Evolutionary conservation across 2,797 vertebrate genomes (phyloP), one percentile per base, ranked within the genome.

Genomic region (Huso huso): DNA sequence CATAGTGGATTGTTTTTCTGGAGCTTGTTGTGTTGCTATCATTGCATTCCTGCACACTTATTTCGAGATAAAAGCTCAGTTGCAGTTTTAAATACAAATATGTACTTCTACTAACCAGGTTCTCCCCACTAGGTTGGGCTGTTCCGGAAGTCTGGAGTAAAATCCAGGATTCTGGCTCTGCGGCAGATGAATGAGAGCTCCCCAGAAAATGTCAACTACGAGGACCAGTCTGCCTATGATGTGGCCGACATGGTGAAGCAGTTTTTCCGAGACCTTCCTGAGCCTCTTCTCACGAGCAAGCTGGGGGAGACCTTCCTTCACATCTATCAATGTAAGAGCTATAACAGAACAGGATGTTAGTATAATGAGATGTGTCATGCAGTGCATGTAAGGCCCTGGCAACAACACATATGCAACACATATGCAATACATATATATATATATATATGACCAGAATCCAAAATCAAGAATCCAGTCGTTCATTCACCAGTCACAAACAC

Each of bases 221-320:
- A 97, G 62, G 96, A 96, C 66, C 96, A 99, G 71, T 99, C 95
- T 0, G 96, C 96, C 0, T 99, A 98, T 0, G 96, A 99, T 49
- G 95, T 99, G 73, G 96, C 96, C 0, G 96, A 99, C 73, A 97
- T 99, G 96, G 92, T 98, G 65, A 99, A 99, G 71, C 96, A 99
- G 76, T 99, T 97, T 81, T 99, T 99, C 85, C 89, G 96, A 67
- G 96, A 99, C 79, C 87, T 99, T 37, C 96, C 96, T 0, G 96
- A 99, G 69, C 96, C 96, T 5, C 91, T 99, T 12, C 94, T 99
- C 75, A 97, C 95, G 69, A 96, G 90, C 88, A 99, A 99, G 76
- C 88, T 99, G 48, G 95, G 94, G 50, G 95, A 99, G 82, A 99
- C 95, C 70, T 99, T 99, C 77, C 94, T 99, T 57, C 95, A 98